A percentile compares a stretch with the other conserved stretches of the same genome.
Conservation (phyloP, 2,797 vertebrate genomes). For the Poecilia picta region DNA sequence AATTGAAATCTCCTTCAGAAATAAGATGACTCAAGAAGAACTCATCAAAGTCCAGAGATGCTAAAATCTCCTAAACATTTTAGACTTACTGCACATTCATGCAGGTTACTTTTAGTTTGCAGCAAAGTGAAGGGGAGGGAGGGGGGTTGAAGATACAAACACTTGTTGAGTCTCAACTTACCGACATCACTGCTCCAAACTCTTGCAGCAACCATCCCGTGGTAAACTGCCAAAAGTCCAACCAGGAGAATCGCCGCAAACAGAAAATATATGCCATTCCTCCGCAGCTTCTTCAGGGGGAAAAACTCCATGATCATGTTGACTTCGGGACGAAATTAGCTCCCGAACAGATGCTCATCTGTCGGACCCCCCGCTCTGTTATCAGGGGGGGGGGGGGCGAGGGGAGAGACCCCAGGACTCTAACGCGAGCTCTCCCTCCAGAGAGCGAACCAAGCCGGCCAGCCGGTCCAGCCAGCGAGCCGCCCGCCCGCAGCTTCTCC, state of each 20-base stretch:
- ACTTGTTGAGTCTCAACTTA: constrained; percentile 58
- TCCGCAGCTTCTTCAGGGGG: constrained; percentile 75
- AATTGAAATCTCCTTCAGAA: background rate
- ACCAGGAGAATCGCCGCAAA: constrained; percentile 61
- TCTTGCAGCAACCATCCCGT: constrained; percentile 61
- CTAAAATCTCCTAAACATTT: background rate
- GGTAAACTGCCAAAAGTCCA: constrained; percentile 63
- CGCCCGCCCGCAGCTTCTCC: constrained; percentile 12
- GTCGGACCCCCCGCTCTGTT: constrained; percentile 14
- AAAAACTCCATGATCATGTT: constrained; percentile 67
- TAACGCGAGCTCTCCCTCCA: background rate
- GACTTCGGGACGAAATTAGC: constrained; percentile 3
- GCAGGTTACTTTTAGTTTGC: background rate
- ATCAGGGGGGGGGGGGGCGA: constrained; percentile 4
- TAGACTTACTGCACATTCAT: background rate
- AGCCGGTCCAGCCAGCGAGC: background rate
- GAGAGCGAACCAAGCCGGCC: background rate
- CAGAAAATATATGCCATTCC: constrained; percentile 61
- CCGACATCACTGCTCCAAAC: constrained; percentile 40
- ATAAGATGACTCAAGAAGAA: background rate
- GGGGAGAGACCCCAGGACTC: constrained; percentile 11
- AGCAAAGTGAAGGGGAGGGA: background rate
- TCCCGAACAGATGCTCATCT: constrained; percentile 17
- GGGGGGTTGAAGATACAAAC: background rate
- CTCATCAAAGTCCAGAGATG: background rate